Percentiles rank a stretch among this genome's conserved stretches.
Conservation (phyloP, 2,797 vertebrate genomes). For the Alcedo atthis region DNA sequence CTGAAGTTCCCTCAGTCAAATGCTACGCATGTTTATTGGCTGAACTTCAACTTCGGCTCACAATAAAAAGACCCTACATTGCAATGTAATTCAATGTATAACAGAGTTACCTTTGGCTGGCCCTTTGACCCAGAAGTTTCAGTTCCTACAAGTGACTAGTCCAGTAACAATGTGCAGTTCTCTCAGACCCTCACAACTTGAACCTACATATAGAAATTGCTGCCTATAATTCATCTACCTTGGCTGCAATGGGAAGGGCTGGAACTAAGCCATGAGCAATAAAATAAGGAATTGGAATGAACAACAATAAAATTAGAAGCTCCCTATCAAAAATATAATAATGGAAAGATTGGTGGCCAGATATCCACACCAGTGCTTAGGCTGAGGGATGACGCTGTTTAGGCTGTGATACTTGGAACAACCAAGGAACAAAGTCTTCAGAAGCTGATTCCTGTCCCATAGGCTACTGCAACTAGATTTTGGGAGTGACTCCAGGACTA, state of each 20-base stretch:
- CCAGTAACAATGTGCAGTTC: neutral
- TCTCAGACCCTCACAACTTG: neutral
- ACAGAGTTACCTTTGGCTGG: neutral
- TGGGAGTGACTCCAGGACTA: neutral
- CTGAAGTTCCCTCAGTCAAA: neutral
- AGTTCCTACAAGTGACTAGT: neutral
- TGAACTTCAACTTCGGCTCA: neutral
- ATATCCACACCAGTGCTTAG: neutral
- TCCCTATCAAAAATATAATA: neutral
- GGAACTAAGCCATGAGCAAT: neutral
- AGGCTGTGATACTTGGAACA: neutral
- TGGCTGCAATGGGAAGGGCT: neutral
- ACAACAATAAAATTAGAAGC: neutral
- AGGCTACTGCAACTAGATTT: neutral
- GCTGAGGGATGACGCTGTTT: neutral
- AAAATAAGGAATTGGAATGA: neutral
- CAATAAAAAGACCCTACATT: neutral
- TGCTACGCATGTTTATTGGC: neutral
- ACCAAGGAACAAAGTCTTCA: neutral
- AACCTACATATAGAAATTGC: neutral
- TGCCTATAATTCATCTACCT: neutral
- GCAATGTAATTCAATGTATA: neutral
- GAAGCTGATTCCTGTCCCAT: neutral
- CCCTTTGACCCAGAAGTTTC: neutral
- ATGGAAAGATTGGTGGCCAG: neutral